phyloP scores from a whole-genome alignment of 2,113 vertebrate species.

The Engraulis encrasicolus region DNA sequence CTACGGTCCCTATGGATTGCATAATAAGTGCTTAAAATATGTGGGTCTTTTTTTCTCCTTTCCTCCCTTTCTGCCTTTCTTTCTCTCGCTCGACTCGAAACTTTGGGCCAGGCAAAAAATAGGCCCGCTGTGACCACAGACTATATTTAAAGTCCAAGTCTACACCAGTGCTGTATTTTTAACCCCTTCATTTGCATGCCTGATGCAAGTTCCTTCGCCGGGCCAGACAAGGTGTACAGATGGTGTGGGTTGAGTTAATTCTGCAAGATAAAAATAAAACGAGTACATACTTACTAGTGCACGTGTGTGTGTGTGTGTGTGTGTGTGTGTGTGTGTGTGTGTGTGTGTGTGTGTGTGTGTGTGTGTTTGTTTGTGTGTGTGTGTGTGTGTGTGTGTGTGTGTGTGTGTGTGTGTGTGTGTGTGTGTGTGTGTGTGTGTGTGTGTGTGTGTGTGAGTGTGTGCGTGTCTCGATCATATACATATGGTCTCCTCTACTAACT shows the following conservation, averaged over 20 bases:
- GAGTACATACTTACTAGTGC: neutral
- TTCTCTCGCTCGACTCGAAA: neutral
- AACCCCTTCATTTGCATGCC: conserved; percentile 33
- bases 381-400: too few species aligned
- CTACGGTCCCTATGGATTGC: conserved; percentile 12
- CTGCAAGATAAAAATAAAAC: neutral
- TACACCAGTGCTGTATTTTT: conserved; percentile 23
- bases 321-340: too few species aligned
- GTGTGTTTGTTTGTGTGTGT: too few species aligned
- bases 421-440: too few species aligned
- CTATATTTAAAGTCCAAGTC: conserved; percentile 28
- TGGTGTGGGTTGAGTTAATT: neutral
- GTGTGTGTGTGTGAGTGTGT: too few species aligned
- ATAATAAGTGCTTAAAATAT: neutral
- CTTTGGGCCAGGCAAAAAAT: neutral
- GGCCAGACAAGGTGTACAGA: neutral
- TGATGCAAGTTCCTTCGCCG: conserved; percentile 24
- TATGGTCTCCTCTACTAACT: too few species aligned
- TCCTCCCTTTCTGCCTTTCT: neutral
- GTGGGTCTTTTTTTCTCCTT: too few species aligned
- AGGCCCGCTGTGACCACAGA: conserved; percentile 26
- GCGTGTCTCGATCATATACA: too few species aligned
- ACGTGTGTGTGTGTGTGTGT: neutral
- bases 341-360: too few species aligned
- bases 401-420: too few species aligned